Evolutionary conservation across 2,797 vertebrate genomes (phyloP).

Genomic region (Thamnophis elegans): DNA sequence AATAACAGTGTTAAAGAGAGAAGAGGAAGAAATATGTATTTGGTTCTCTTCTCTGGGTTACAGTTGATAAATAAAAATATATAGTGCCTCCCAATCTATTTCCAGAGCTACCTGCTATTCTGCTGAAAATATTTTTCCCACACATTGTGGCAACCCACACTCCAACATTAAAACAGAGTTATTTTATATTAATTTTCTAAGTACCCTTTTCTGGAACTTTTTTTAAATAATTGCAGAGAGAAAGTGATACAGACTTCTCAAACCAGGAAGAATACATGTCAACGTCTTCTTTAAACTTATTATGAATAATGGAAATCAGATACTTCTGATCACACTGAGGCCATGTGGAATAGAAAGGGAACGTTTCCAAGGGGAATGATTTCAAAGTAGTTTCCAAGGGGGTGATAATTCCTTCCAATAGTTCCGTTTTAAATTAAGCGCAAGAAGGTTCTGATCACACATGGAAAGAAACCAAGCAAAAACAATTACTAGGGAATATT

Average conservation of each 20-base stretch:
- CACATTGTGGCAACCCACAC: background rate
- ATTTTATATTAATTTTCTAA: background rate
- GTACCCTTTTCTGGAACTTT: background rate
- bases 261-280: background rate
- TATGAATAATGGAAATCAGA: background rate
- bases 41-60: background rate
- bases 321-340: background rate
- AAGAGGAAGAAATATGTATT: background rate
- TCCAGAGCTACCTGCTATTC: background rate
- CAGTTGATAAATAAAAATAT: background rate
- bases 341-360: background rate
- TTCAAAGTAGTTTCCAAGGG: background rate
- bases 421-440: background rate
- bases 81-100: background rate
- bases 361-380: background rate
- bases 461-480: background rate
- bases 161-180: background rate
- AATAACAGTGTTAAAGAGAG: background rate
- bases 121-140: background rate
- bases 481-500: background rate
- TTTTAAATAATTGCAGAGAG: background rate
- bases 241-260: background rate
- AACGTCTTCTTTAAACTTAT: background rate
- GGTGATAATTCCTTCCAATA: background rate
- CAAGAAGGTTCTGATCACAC: too few species aligned